Base-by-base conservation (phyloP, 2,888 invertebrate species). In the Sabatieria punctata region DNA sequence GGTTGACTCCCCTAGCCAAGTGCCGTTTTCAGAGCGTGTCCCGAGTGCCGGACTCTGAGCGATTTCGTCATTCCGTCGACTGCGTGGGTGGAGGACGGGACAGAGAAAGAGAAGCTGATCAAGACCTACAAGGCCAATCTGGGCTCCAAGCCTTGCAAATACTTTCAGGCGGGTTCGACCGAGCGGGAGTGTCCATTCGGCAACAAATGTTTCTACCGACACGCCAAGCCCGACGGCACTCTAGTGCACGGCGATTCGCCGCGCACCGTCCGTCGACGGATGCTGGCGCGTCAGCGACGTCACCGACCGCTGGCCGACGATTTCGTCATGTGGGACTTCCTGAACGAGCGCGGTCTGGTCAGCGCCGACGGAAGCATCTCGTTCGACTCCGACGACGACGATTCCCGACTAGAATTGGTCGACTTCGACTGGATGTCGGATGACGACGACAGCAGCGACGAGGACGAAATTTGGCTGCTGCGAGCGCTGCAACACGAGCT, bases 111-210 rank as follows among this genome's bases (percentile, higher is more conserved):
- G 36, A 78, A 79, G 60, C 69, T 85, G 24, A 79, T 85, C 42
- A 72, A 71, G 22, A 77, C 77, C 54, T 85, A 85, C 67, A 81
- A 81, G 63, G 71, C 73, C 47, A 80, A 80, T 42, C 68, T 82
- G 51, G 76, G 77, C 68, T 76, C 68, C 52, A 84, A 83, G 69
- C 76, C 78, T 58, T 85, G 84, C 72, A 82, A 82, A 65, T 83
- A 85, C 63, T 85, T 82, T 66, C 78, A 78, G 57, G 53, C 52
- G 6, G 42, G 53, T 43, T 27, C 36, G n/a, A 4, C 23, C 2
- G 72, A 73, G 43, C 82, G 82, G n/a, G 78, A 78, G 58, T 85
- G 85, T 69, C 84, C 83, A 2, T 85, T 85, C 66, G 83, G 82
- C 47, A 82, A 82, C 66, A 82, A 82, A 64, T 85, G 84, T 63